Percentiles rank a stretch among this genome's conserved stretches.
These are phyloP conservation scores for Pristionchus pacificus DNA, from an alignment of 1,140 invertebrate genomes.

Conservation along the genomic window DNA sequence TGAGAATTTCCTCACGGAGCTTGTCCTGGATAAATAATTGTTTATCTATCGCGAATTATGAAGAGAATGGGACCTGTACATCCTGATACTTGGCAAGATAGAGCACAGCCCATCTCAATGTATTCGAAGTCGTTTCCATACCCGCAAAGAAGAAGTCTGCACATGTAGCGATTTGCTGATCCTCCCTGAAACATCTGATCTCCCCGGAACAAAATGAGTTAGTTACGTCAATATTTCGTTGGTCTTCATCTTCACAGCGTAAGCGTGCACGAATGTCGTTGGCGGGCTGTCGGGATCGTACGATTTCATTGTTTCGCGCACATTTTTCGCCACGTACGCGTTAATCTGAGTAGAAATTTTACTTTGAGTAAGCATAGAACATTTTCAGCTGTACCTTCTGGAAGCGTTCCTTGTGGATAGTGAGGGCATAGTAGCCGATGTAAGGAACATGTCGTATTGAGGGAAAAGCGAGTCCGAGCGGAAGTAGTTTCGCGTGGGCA, in stretches of 20 bases:
- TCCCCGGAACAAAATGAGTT: not conserved
- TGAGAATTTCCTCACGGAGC: conserved; percentile 12
- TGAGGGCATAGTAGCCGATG: not conserved
- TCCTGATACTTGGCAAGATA: conserved; percentile 12
- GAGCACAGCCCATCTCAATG: conserved; percentile 13
- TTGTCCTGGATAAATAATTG: conserved; percentile 22
- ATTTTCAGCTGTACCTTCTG: not conserved
- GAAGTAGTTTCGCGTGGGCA: not conserved
- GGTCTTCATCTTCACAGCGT: conserved; percentile 3
- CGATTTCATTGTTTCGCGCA: not conserved
- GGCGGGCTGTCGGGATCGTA: not conserved
- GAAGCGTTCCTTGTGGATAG: not conserved
- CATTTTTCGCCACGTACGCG: not conserved
- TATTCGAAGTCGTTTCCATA: conserved; percentile 3
- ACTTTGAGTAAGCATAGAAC: too few species aligned
- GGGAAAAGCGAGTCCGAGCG: not conserved
- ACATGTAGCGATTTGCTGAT: not conserved
- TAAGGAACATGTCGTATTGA: not conserved
- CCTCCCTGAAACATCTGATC: not conserved
- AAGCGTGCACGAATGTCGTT: not conserved
- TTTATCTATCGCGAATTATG: too few species aligned
- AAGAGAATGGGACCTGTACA: not conserved
- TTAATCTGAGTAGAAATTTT: not conserved
- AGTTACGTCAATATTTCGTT: not conserved
- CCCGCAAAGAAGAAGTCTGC: conserved; percentile 6